Evolutionary conservation across 1,140 invertebrate genomes (phyloP).

Genomic region (Drosophila pseudoananassae): DNA sequence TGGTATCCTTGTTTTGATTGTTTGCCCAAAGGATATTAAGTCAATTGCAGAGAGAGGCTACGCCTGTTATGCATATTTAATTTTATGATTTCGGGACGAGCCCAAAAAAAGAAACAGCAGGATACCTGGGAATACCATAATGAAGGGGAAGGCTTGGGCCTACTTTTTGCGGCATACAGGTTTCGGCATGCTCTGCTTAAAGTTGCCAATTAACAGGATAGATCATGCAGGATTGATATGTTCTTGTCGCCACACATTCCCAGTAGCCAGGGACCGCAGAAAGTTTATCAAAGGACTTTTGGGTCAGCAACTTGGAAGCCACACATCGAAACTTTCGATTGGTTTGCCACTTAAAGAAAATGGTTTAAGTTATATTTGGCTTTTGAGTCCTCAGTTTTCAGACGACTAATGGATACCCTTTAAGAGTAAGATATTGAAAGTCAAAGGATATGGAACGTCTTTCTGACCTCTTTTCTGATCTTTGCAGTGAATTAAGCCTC

Average conservation of each 20-base stretch:
- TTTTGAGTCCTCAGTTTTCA: neutral
- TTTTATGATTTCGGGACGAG: constrained; percentile 56
- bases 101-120: neutral
- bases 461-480: too few species aligned
- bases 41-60: constrained; percentile 58
- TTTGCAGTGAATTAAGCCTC: too few species aligned
- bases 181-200: constrained; percentile 1
- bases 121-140: neutral
- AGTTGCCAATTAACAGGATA: constrained; percentile 39
- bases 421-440: too few species aligned
- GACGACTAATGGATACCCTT: neutral
- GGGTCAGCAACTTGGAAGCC: constrained; percentile 16
- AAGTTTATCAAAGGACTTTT: constrained; percentile 38
- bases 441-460: neutral
- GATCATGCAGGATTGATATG: constrained; percentile 31
- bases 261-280: constrained; percentile 16
- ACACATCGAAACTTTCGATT: constrained; percentile 16
- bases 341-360: neutral
- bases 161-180: neutral
- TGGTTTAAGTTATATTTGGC: neutral
- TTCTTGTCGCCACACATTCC: neutral
- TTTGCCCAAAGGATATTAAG: constrained; percentile 77
- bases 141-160: constrained; percentile 4
- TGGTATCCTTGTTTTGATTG: constrained; percentile 54
- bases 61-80: constrained; percentile 68